Percentiles rank a stretch among this genome's conserved stretches.
Conservation (phyloP, 92 coral and sea anemone genomes). For the Palythoa grandiflora region DNA sequence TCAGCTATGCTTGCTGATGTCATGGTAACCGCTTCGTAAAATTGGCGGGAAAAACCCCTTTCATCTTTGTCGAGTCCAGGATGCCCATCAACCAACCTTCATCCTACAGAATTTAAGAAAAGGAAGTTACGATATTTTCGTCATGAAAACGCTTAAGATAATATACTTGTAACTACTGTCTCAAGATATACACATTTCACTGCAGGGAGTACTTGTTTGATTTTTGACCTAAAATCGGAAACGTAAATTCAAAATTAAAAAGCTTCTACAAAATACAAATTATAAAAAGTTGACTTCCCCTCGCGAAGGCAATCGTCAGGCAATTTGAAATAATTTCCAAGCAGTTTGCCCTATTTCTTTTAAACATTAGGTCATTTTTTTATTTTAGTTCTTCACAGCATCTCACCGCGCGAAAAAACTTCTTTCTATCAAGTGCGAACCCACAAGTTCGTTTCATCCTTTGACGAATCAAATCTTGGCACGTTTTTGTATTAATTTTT, state of each 20-base stretch:
- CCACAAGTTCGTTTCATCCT: background rate
- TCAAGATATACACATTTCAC: too few relatives aligned
- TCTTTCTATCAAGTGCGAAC: too few relatives aligned
- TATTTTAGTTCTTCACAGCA: background rate
- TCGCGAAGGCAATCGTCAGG: background rate
- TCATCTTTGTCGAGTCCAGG: constrained; percentile 73
- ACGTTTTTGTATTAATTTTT: background rate
- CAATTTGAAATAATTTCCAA: too few relatives aligned
- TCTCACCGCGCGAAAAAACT: background rate
- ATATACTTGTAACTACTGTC: background rate
- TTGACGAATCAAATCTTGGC: background rate
- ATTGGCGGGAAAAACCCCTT: constrained; percentile 97
- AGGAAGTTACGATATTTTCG: background rate
- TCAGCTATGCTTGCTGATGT: background rate
- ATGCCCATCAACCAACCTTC: constrained; percentile 99
- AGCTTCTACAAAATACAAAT: too few relatives aligned
- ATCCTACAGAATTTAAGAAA: constrained; percentile 70
- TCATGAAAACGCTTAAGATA: background rate
- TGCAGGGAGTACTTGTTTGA: too few relatives aligned
- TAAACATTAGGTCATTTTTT: too few relatives aligned
- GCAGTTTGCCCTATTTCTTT: background rate
- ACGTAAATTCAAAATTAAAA: too few relatives aligned
- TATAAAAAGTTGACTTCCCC: too few relatives aligned
- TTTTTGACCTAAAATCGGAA: too few relatives aligned
- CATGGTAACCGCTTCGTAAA: constrained; percentile 82